Conservation (phyloP, 2,888 invertebrate species). For the Drosophila anomalipes region DNA sequence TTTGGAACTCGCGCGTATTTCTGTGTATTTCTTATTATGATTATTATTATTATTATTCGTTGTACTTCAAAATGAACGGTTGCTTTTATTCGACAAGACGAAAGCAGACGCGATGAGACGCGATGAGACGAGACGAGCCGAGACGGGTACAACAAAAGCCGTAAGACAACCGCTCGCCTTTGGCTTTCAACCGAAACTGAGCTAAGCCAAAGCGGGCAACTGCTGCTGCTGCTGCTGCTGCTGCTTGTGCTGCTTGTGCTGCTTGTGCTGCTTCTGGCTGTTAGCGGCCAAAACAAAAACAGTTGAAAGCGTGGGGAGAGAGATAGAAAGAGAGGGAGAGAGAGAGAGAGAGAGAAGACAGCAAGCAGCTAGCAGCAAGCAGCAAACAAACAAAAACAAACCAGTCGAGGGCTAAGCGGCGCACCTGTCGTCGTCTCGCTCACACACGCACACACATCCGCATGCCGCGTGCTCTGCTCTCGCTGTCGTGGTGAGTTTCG, state of each 20-base stretch:
- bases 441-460: slow-evolving; percentile 41
- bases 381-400: slow-evolving; percentile 29
- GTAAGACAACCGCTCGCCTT: slow-evolving; percentile 75
- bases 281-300: slow-evolving; percentile 36
- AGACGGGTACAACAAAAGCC: slow-evolving; percentile 60
- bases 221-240: slow-evolving; percentile 40
- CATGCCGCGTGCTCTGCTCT: slow-evolving; percentile 26
- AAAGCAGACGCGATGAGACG: slow-evolving; percentile 13
- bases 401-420: slow-evolving; percentile 54
- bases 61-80: slow-evolving; percentile 14
- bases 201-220: slow-evolving; percentile 36
- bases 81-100: slow-evolving; percentile 13
- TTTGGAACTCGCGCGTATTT: slow-evolving; percentile 24
- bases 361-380: slow-evolving; percentile 3
- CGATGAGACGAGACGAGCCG: slow-evolving; percentile 20
- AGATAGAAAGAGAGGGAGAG: not conserved
- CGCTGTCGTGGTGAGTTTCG: slow-evolving; percentile 49
- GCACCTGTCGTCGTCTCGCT: slow-evolving; percentile 75
- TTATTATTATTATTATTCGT: not conserved
- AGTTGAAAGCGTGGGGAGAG: slow-evolving; percentile 37
- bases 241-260: slow-evolving; percentile 29
- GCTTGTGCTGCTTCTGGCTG: slow-evolving; percentile 35
- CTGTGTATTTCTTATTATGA: not conserved
- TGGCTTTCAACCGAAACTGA: slow-evolving; percentile 83
- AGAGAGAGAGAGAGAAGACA: slow-evolving; percentile 24